Evolutionary conservation across 2,797 vertebrate species (phyloP).

Genomic region (Tarsius wallacei): DNA sequence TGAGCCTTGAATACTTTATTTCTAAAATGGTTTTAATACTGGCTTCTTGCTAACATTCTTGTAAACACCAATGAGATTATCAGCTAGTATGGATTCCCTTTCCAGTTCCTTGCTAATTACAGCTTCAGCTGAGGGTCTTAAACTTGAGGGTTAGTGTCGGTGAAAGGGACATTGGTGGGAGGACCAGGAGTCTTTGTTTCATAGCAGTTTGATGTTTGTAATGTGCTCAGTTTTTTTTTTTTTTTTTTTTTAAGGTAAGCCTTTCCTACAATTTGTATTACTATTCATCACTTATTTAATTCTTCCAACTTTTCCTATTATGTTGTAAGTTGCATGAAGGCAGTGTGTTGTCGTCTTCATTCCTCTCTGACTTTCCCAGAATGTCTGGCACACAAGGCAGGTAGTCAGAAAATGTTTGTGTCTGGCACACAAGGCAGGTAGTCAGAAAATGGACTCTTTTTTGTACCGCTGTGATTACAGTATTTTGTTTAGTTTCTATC

Average conservation of each 20-base stretch:
- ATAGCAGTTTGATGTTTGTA: neutral
- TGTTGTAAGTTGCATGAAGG: neutral
- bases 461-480: neutral
- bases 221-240: no score
- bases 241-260: neutral
- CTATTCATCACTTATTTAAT: neutral
- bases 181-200: neutral
- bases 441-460: constrained; percentile 34
- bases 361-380: neutral
- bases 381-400: neutral
- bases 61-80: neutral
- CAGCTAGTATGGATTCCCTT: neutral
- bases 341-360: neutral
- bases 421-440: neutral
- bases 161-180: neutral
- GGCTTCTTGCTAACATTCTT: neutral
- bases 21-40: neutral
- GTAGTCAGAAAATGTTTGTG: constrained; percentile 44
- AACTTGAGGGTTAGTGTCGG: neutral
- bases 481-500: constrained; percentile 15
- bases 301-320: neutral
- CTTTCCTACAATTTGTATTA: neutral
- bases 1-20: neutral
- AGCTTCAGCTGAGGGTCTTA: neutral
- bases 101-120: neutral